Conservation (phyloP, 2,113 vertebrate species). For the Spizaetus ornatus region DNA sequence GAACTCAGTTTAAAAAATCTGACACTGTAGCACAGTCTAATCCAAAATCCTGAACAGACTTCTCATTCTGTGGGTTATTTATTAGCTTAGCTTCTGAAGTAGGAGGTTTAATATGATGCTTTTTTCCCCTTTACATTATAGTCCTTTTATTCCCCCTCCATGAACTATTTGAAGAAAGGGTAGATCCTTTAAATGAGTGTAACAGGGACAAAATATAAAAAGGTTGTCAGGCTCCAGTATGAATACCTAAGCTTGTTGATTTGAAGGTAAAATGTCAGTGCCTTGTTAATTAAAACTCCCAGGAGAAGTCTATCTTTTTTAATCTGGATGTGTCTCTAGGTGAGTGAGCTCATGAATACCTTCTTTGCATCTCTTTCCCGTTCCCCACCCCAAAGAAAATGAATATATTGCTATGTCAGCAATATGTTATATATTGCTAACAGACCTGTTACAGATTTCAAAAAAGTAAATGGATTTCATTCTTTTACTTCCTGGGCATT, state of each 20-base stretch:
- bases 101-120: background rate
- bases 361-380: background rate
- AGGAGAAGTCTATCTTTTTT: background rate
- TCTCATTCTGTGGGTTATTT: background rate
- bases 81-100: background rate
- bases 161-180: background rate
- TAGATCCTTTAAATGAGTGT: background rate
- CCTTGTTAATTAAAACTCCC: background rate
- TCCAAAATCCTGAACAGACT: background rate
- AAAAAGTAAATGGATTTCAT: background rate
- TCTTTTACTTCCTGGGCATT: background rate
- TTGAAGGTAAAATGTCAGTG: background rate
- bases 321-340: background rate
- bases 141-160: background rate
- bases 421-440: no score
- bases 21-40: background rate
- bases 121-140: background rate
- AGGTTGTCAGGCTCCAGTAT: background rate
- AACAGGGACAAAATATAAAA: background rate
- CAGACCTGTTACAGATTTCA: background rate
- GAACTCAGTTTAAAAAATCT: background rate
- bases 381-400: background rate
- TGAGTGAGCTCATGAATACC: background rate
- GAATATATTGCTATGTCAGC: background rate
- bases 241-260: background rate